Evolutionary conservation across 1,140 invertebrate species (phyloP).

Genomic region (Leucophenga varia): DNA sequence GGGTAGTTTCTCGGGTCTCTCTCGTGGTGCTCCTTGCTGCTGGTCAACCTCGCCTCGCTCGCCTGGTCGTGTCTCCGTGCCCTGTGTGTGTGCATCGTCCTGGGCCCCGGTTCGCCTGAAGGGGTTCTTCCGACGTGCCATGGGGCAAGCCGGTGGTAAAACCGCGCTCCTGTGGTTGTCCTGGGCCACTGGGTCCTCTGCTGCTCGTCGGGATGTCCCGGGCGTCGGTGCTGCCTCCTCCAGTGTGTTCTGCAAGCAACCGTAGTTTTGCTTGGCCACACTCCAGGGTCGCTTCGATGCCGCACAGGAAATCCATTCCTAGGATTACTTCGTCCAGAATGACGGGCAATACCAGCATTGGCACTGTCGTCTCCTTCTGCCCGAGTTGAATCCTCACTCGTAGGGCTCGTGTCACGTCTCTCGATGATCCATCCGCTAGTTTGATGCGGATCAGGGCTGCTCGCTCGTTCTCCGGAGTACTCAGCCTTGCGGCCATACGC

Average conservation of each 20-base stretch:
- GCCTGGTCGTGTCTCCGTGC: not conserved
- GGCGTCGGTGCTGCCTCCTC: too few species aligned
- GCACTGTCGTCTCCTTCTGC: not conserved
- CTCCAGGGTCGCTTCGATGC: not conserved
- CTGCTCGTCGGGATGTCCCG: too few species aligned
- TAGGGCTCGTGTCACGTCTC: not conserved
- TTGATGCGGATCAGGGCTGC: not conserved
- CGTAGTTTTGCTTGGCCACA: not conserved
- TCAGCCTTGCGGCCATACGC: not conserved
- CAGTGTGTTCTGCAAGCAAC: too few species aligned
- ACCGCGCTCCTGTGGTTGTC: too few species aligned
- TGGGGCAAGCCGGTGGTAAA: too few species aligned
- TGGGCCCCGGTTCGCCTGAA: not conserved
- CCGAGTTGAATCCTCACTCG: not conserved
- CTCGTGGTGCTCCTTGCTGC: not conserved
- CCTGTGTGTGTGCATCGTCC: not conserved
- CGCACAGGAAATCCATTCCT: not conserved
- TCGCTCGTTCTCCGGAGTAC: not conserved
- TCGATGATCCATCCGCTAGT: not conserved
- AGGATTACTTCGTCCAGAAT: not conserved
- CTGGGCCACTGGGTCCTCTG: too few species aligned
- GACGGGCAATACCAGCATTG: not conserved
- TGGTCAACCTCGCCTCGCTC: not conserved
- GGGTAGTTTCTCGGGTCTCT: slow-evolving; percentile 1
- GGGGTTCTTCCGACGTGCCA: too few species aligned